Evolutionary conservation across 1,140 invertebrate genomes (phyloP).

Genomic region (Drosophila murphyi): DNA sequence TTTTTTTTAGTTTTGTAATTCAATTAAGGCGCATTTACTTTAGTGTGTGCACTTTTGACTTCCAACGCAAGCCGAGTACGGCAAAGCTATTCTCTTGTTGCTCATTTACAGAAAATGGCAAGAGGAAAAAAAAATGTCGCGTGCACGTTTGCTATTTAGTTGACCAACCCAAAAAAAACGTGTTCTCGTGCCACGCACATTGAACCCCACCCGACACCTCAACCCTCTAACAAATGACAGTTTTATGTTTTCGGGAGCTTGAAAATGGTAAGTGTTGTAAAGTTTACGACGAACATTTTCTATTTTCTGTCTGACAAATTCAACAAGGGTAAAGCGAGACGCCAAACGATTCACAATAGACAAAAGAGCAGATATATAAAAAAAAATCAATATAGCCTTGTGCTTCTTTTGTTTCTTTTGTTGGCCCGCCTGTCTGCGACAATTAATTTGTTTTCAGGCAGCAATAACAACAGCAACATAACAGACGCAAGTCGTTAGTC

Average conservation of each 20-base stretch:
- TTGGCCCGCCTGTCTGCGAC: constrained; percentile 57
- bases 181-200: constrained; percentile 41
- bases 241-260: constrained; percentile 72
- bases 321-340: background rate
- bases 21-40: constrained; percentile 77
- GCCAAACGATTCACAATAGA: constrained; percentile 13
- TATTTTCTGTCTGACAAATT: constrained; percentile 5
- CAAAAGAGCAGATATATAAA: constrained; percentile 11
- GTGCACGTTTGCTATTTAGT: constrained; percentile 22
- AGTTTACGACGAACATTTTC: constrained; percentile 31
- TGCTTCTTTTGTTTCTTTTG: constrained; percentile 48
- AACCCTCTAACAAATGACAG: constrained; percentile 22
- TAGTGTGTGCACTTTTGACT: constrained; percentile 78
- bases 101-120: constrained; percentile 44
- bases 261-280: constrained; percentile 45
- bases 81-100: constrained; percentile 38
- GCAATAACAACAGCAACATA: constrained; percentile 44
- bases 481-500: constrained; percentile 72
- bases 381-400: constrained; percentile 73
- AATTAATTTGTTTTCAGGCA: constrained; percentile 70
- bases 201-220: constrained; percentile 24
- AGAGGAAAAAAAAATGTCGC: constrained; percentile 21
- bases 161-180: constrained; percentile 28
- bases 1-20: constrained; percentile 70
- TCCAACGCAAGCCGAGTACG: constrained; percentile 19